phyloP scores from a whole-genome alignment of 2,113 vertebrate species.

The Taxidea taxus region DNA sequence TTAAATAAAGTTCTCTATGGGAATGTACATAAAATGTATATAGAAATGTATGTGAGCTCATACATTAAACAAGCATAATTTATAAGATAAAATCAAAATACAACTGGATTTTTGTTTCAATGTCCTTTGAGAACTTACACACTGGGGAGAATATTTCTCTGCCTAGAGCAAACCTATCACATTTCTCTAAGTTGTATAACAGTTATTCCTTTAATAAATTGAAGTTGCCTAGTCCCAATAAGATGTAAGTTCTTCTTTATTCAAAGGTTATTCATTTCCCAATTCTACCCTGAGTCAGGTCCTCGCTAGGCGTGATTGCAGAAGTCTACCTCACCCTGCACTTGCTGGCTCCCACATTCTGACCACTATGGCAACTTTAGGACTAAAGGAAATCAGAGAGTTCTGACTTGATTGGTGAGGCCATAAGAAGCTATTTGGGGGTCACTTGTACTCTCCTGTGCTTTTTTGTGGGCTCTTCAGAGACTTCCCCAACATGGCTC shows the following conservation, averaged over 20 bases:
- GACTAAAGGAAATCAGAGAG: not conserved
- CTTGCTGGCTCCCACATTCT: fast-evolving
- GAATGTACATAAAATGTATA: not conserved
- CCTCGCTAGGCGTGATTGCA: not conserved
- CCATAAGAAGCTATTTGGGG: not conserved
- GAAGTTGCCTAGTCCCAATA: not conserved
- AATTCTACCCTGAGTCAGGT: not conserved
- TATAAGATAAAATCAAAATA: not conserved
- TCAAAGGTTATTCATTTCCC: not conserved
- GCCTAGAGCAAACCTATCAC: not conserved
- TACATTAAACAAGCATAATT: not conserved
- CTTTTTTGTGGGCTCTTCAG: not conserved
- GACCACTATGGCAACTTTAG: too few species aligned
- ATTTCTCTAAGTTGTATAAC: not conserved
- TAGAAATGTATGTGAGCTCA: not conserved
- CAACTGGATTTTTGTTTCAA: not conserved
- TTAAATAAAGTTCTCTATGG: not conserved
- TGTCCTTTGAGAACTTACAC: not conserved
- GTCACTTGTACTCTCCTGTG: not conserved
- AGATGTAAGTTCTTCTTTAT: not conserved
- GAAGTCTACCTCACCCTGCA: not conserved
- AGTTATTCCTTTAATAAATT: not conserved
- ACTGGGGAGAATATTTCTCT: not conserved
- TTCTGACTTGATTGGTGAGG: not conserved
- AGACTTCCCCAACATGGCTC: not conserved